Evolutionary conservation across 2,113 vertebrate species (phyloP), one percentile per base, ranked within the genome.

Genomic region (Muscicapa adusta): DNA sequence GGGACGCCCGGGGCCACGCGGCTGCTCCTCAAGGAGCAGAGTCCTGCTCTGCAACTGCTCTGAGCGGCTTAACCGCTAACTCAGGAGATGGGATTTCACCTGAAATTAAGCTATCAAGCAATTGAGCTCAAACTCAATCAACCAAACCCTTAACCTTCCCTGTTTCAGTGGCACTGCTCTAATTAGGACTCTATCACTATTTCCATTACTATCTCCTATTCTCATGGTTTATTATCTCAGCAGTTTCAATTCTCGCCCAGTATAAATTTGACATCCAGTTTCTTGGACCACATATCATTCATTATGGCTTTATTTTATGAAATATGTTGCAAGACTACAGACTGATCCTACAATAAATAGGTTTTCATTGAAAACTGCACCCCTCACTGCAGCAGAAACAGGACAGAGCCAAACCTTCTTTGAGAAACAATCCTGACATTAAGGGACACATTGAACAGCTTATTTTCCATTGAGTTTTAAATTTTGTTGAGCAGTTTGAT

Each of bases 111-210:
- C 94, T 92, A 96, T 96, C 96, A 93, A 96, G 86, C 94, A 96
- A 96, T 85, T 96, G 94, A 97, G 94, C 89, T 96, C 96, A 92
- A 95, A 95, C 96, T 97, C 97, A 97, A 96, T 95, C 96, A 97
- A 95, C 80, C 94, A 96, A 96, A 95, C 94, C 86, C 95, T 97
- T 96, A 96, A 97, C 94, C 94, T 97, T 89, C 94, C 80, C 93
- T 92, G 96, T 97, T 95, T 93, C 96, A 89, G 95, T 89, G 84
- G 93, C 94, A 96, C 86, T 65, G 80, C 81, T 92, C 96, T 95
- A 97, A 96, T 96, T 95, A 95, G 93, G 93, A 89, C 93, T 94
- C 94, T 43, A 78, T 95, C 93, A 84, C 94, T 94, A 79, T 91
- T 96, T 96, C 96, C 96, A 97, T 96, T 97, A 94, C 85, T 89